phyloP scores from a whole-genome alignment of 2,797 vertebrate species.

The Muscicapa comitata region DNA sequence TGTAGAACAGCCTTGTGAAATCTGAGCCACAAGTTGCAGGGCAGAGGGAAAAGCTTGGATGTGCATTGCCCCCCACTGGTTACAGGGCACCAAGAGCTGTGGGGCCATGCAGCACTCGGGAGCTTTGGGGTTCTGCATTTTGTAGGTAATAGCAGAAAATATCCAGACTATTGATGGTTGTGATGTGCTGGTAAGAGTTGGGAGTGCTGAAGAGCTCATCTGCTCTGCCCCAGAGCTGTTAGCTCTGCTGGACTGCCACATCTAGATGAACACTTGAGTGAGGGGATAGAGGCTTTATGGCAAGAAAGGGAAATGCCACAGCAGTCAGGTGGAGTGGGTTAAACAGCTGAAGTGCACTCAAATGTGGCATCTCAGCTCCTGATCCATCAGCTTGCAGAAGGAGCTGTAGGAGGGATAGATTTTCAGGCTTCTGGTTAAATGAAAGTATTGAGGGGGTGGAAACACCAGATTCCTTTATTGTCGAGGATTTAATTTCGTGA shows the following conservation, averaged over 20 bases:
- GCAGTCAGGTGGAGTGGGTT: neutral
- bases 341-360: neutral
- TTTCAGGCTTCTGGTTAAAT: neutral
- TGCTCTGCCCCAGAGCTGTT: neutral
- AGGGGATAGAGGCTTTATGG: neutral
- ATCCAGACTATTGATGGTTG: neutral
- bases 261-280: neutral
- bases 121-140: neutral
- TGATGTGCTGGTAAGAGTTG: neutral
- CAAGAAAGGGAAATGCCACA: neutral
- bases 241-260: neutral
- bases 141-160: neutral
- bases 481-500: neutral
- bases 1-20: neutral
- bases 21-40: neutral
- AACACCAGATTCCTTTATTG: neutral
- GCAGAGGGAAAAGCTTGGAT: neutral
- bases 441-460: neutral
- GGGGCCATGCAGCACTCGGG: accelerated
- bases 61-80: neutral
- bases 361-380: neutral
- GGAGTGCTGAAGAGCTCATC: neutral
- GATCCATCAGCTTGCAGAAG: neutral
- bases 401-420: neutral
- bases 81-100: neutral